A percentile compares a stretch with the other conserved stretches of the same genome.
Evolutionary conservation across 92 coral and sea anemone genomes (phyloP).

Genomic region (Virgularia gustaviana): DNA sequence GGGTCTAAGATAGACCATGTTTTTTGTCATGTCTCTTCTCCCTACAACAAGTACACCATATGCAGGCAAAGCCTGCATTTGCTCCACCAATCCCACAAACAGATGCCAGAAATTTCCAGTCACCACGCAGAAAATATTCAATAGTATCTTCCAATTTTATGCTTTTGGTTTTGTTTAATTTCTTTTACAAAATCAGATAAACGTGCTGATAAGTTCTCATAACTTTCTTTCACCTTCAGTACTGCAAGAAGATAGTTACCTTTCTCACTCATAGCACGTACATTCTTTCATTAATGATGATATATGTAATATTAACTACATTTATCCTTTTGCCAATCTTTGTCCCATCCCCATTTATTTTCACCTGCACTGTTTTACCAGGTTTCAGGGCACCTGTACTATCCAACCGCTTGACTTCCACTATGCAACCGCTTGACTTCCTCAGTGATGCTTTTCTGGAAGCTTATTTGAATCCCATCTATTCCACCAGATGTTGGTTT

Average conservation of each 20-base stretch:
- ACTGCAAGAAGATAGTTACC: conserved; percentile 21
- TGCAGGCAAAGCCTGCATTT: conserved; percentile 57
- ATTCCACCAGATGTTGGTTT: conserved; percentile 42
- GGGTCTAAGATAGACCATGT: conserved; percentile 49
- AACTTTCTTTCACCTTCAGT: conserved; percentile 41
- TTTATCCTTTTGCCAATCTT: not conserved
- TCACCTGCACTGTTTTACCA: not conserved
- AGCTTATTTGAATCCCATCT: conserved; percentile 46
- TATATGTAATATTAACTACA: not conserved
- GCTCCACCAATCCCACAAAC: conserved; percentile 60
- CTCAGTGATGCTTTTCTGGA: conserved; percentile 27
- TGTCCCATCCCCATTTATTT: conserved; percentile 28
- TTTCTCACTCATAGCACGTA: conserved; percentile 2
- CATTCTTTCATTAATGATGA: conserved; percentile 2
- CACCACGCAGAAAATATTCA: conserved; percentile 67
- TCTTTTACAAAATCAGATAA: conserved; percentile 53
- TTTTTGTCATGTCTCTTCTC: conserved; percentile 25
- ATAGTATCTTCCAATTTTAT: conserved; percentile 39
- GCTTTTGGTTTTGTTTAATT: conserved; percentile 43
- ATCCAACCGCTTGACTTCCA: no score
- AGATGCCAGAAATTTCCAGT: conserved; percentile 63
- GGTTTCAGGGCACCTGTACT: not conserved
- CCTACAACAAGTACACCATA: conserved; percentile 66
- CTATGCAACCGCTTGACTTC: conserved; percentile 20
- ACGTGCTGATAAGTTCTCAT: conserved; percentile 45